A percentile compares a stretch with the other conserved stretches of the same genome.
These are phyloP conservation scores for Oncorhynchus masou DNA, from an alignment of 2,113 vertebrate species.

Conservation along the genomic window DNA sequence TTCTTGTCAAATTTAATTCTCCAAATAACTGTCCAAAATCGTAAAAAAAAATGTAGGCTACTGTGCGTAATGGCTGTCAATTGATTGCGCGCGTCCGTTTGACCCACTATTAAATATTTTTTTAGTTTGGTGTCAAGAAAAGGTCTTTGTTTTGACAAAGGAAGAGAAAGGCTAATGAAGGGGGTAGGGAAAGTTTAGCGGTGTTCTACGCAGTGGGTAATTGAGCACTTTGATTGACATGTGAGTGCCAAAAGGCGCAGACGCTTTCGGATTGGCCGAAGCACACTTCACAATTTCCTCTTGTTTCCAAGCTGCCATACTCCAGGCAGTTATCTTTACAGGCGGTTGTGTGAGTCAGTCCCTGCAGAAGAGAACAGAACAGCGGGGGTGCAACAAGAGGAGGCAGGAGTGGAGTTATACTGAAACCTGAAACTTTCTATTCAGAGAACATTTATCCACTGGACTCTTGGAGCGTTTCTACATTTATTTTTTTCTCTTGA, in stretches of 20 bases:
- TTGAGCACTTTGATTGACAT: conserved; percentile 72
- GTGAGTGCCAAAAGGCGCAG: conserved; percentile 68
- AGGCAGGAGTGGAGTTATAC: conserved; percentile 40
- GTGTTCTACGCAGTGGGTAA: conserved; percentile 57
- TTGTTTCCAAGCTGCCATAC: conserved; percentile 47
- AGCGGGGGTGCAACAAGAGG: conserved; percentile 29
- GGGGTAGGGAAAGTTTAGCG: conserved; percentile 25
- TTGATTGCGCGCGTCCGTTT: background rate
- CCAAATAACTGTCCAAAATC: too few relatives aligned
- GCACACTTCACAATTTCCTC: conserved; percentile 59
- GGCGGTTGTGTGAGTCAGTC: conserved; percentile 40
- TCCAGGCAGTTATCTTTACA: conserved; percentile 40
- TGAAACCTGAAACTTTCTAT: conserved; percentile 20
- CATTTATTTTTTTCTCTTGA: background rate
- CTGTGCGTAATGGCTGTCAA: too few relatives aligned
- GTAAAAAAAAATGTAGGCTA: too few relatives aligned
- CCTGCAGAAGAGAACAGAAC: conserved; percentile 21
- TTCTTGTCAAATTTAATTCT: too few relatives aligned
- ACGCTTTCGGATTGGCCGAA: conserved; percentile 70
- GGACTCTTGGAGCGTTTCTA: background rate
- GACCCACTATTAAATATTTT: background rate
- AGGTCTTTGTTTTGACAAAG: conserved; percentile 12
- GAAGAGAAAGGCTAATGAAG: conserved; percentile 24
- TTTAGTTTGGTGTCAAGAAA: background rate
- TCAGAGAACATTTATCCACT: conserved; percentile 17